These are phyloP conservation scores for Eristalis arbustorum DNA, from an alignment of 2,888 invertebrate species.

Conservation along the genomic window DNA sequence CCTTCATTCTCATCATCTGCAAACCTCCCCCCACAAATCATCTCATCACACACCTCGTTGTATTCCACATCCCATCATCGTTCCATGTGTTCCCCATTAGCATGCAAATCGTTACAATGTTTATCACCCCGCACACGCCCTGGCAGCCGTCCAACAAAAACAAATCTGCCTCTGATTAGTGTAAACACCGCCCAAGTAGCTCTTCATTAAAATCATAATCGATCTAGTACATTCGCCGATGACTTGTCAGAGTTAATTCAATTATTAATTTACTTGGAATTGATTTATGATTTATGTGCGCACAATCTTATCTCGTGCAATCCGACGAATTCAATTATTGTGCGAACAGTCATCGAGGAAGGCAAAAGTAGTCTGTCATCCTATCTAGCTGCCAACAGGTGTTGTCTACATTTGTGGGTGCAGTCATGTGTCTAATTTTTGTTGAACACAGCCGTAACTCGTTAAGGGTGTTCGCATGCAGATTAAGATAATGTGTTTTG, in stretches of 20 bases:
- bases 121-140: not conserved
- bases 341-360: not conserved
- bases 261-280: not conserved
- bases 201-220: not conserved
- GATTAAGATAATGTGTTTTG: not conserved
- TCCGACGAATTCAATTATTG: not conserved
- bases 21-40: too few relatives aligned
- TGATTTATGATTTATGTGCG: not conserved
- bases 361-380: not conserved
- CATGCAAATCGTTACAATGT: not conserved
- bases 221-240: not conserved
- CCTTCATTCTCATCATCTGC: too few relatives aligned
- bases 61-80: not conserved
- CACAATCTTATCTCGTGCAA: not conserved
- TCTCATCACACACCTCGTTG: not conserved
- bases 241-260: not conserved
- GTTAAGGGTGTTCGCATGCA: not conserved
- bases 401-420: not conserved
- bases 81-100: not conserved
- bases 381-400: not conserved
- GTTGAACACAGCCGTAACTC: not conserved
- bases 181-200: not conserved
- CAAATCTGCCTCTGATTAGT: not conserved
- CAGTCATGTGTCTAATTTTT: not conserved
- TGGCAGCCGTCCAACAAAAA: not conserved